These are phyloP conservation scores for Nibea albiflora DNA, from an alignment of 2,113 vertebrate genomes.

Conservation along the genomic window DNA sequence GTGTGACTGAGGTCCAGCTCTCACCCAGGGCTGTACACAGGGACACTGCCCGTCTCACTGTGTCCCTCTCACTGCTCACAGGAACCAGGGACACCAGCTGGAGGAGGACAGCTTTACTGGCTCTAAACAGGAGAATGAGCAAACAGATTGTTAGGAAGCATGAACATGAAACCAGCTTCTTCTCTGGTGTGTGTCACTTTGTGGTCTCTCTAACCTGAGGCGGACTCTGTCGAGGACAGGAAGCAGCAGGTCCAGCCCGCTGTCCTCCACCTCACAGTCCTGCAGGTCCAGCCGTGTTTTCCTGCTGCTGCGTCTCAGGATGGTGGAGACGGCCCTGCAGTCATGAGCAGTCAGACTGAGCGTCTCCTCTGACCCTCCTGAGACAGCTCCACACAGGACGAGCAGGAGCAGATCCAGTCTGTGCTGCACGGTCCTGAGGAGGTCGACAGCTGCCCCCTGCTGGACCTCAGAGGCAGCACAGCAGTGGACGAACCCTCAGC, in stretches of 20 bases:
- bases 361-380: slow-evolving; percentile 13
- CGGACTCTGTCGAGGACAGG: slow-evolving; percentile 32
- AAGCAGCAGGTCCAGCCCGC: slow-evolving; percentile 49
- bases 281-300: slow-evolving; percentile 34
- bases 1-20: slow-evolving; percentile 57
- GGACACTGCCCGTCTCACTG: slow-evolving; percentile 21
- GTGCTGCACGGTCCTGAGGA: slow-evolving; percentile 43
- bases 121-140: slow-evolving; percentile 23
- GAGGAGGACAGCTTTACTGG: slow-evolving; percentile 44
- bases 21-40: slow-evolving; percentile 36
- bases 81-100: slow-evolving; percentile 48
- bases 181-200: background rate
- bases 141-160: background rate
- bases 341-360: slow-evolving; percentile 25
- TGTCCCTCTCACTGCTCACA: slow-evolving; percentile 11
- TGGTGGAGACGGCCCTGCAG: slow-evolving; percentile 30
- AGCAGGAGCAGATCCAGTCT: slow-evolving; percentile 48
- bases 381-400: slow-evolving; percentile 4
- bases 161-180: background rate
- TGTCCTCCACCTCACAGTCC: slow-evolving; percentile 47
- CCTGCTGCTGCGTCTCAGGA: slow-evolving; percentile 29
- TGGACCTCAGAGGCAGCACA: slow-evolving; percentile 29
- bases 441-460: slow-evolving; percentile 15
- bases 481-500: slow-evolving; percentile 48
- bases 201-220: slow-evolving; percentile 25